Conservation (phyloP, 1,140 invertebrate species). For the Caerostris extrusa region DNA sequence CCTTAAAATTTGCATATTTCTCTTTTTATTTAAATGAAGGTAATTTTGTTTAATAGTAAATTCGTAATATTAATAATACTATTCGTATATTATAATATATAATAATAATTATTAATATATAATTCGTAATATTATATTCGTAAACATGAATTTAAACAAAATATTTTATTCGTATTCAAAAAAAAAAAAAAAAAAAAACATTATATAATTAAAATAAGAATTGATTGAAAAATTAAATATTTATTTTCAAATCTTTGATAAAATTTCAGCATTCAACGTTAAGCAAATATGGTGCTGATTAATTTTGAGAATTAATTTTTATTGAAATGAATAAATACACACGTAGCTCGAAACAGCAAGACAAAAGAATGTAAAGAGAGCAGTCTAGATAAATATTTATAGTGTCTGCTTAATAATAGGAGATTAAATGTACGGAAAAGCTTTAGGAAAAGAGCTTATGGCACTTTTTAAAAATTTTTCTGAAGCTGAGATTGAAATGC, state of each 20-base stretch:
- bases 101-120: too few species aligned
- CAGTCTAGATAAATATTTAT: neutral
- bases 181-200: too few species aligned
- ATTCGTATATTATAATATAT: too few species aligned
- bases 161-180: too few species aligned
- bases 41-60: too few species aligned
- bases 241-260: neutral
- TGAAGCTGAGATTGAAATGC: neutral
- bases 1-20: too few species aligned
- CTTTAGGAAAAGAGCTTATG: neutral
- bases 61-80: too few species aligned
- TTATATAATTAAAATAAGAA: too few species aligned
- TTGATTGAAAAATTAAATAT: too few species aligned
- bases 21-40: too few species aligned
- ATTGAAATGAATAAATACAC: neutral
- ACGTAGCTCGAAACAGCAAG: neutral
- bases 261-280: neutral
- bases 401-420: neutral
- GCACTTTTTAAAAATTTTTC: neutral
- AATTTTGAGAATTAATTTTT: neutral
- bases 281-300: neutral
- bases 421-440: neutral
- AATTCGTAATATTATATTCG: too few species aligned
- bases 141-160: too few species aligned
- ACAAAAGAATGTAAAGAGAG: neutral